phyloP scores from a whole-genome alignment of 2,888 invertebrate genomes.

The Anodontia alba region DNA sequence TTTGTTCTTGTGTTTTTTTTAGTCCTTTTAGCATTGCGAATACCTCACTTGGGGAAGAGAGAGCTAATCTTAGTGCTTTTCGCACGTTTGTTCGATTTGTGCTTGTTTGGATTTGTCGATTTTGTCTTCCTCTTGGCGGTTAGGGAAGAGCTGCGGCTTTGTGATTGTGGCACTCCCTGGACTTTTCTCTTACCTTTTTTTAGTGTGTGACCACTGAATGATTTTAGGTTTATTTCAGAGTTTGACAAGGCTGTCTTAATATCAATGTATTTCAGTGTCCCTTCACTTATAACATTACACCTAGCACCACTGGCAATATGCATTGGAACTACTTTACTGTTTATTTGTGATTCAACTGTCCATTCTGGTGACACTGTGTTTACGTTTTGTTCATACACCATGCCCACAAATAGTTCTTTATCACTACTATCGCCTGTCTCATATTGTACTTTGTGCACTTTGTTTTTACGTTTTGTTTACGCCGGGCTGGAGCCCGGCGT shows the following conservation, averaged over 20 bases:
- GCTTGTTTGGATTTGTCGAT: too few relatives aligned
- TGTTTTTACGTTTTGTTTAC: not conserved
- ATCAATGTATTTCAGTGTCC: not conserved
- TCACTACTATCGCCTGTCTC: conserved; percentile 5
- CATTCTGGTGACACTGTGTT: not conserved
- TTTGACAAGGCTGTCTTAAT: not conserved
- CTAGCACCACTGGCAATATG: not conserved
- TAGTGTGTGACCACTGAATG: conserved; percentile 28
- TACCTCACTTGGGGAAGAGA: too few relatives aligned
- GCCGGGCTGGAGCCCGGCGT: too few relatives aligned
- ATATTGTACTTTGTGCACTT: not conserved
- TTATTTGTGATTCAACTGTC: not conserved
- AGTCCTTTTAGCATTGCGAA: too few relatives aligned
- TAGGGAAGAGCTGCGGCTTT: too few relatives aligned
- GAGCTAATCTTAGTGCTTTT: too few relatives aligned
- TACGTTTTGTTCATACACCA: not conserved
- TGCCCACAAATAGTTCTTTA: not conserved
- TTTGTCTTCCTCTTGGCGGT: too few relatives aligned
- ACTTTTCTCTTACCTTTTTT: too few relatives aligned
- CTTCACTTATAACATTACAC: conserved; percentile 1
- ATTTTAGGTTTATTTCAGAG: not conserved
- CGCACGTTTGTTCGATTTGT: too few relatives aligned
- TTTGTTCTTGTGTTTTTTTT: too few relatives aligned
- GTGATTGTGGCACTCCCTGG: too few relatives aligned
- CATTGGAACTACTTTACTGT: not conserved